Evolutionary conservation across 2,797 vertebrate species (phyloP).

Genomic region (Chelonia mydas): DNA sequence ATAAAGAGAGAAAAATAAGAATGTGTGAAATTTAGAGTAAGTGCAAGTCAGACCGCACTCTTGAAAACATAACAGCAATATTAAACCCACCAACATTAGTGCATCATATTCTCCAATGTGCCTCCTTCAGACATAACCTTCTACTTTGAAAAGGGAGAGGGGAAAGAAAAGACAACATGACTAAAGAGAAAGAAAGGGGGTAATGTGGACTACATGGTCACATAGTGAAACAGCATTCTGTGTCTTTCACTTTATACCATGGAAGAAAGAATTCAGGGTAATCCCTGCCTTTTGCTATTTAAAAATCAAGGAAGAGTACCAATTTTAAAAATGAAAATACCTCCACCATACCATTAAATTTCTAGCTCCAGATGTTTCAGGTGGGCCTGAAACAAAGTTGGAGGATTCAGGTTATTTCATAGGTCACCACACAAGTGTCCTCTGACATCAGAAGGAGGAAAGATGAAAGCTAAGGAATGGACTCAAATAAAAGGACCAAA

Average conservation of each 20-base stretch:
- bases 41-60: neutral
- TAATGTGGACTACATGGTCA: neutral
- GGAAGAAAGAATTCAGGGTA: neutral
- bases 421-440: neutral
- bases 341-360: neutral
- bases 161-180: neutral
- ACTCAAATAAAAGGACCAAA: neutral
- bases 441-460: neutral
- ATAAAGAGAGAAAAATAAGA: neutral
- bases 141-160: neutral
- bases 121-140: neutral
- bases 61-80: slow-evolving; percentile 3
- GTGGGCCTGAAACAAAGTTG: neutral
- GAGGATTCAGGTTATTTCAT: neutral
- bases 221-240: neutral
- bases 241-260: neutral
- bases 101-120: neutral
- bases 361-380: neutral
- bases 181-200: neutral
- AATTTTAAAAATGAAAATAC: neutral
- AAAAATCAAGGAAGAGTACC: neutral
- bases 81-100: neutral
- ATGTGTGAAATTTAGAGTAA: neutral
- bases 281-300: neutral
- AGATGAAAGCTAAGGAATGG: neutral